These are phyloP conservation scores for Centroberyx gerrardi DNA, from an alignment of 2,797 vertebrate genomes.

Conservation along the genomic window DNA sequence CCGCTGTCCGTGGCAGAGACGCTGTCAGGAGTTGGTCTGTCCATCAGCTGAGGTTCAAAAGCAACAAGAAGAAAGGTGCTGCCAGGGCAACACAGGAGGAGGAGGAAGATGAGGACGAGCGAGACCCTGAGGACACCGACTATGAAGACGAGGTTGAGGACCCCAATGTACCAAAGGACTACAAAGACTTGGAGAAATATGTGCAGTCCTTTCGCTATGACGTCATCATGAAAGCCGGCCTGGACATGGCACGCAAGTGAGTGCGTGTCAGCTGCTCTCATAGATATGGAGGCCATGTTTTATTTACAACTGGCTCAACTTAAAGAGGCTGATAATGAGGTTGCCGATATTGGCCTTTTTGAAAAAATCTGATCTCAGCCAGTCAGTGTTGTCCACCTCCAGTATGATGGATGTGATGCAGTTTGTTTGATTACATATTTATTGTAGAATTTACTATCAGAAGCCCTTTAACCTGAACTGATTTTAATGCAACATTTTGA, in stretches of 20 bases:
- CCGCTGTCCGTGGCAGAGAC: constrained; percentile 57
- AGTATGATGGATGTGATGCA: too few relatives aligned
- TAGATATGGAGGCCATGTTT: neutral
- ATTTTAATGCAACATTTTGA: too few relatives aligned
- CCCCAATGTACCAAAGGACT: constrained; percentile 85
- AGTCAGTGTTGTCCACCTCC: too few relatives aligned
- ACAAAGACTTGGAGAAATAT: constrained; percentile 93
- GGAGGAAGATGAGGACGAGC: constrained; percentile 82
- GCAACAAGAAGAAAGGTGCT: constrained; percentile 86
- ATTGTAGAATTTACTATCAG: too few relatives aligned
- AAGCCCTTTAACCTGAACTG: too few relatives aligned
- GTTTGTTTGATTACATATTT: too few relatives aligned
- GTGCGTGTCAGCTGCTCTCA: constrained; percentile 60
- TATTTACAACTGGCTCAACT: neutral
- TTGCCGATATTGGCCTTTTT: too few relatives aligned
- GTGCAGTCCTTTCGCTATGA: constrained; percentile 93
- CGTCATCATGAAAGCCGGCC: constrained; percentile 90
- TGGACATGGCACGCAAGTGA: constrained; percentile 94
- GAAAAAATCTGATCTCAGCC: too few relatives aligned
- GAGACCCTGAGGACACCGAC: constrained; percentile 79
- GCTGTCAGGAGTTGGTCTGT: constrained; percentile 64
- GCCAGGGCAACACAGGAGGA: constrained; percentile 67
- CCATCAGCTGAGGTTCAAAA: constrained; percentile 88
- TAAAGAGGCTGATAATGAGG: neutral
- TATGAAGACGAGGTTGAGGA: constrained; percentile 88